These are phyloP conservation scores for Pachyuromys duprasi DNA, from an alignment of 2,797 vertebrate species.

Conservation along the genomic window DNA sequence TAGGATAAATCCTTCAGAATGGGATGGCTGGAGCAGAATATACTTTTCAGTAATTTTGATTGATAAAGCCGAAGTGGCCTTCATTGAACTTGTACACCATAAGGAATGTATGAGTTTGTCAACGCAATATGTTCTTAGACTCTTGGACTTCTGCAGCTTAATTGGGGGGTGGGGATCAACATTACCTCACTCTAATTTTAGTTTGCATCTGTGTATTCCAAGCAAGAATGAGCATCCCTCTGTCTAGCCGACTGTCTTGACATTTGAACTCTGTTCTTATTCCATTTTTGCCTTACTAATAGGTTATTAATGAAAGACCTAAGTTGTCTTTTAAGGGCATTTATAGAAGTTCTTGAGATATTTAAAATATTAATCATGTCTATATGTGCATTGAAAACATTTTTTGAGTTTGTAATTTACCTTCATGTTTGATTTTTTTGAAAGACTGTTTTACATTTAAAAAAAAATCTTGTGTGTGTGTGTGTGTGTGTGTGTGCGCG, in stretches of 20 bases:
- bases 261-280: constrained; percentile 16
- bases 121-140: not conserved
- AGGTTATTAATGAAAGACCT: not conserved
- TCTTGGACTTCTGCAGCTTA: not conserved
- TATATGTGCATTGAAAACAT: constrained; percentile 16
- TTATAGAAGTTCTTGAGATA: not conserved
- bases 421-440: not conserved
- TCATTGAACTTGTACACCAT: not conserved
- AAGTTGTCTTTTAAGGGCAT: not conserved
- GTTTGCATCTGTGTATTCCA: not conserved
- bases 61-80: not conserved
- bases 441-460: not conserved
- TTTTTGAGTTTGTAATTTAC: constrained; percentile 10
- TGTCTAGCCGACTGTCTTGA: not conserved
- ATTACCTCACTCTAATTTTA: not conserved
- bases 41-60: not conserved
- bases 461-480: not conserved
- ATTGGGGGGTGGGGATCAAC: not conserved
- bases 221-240: not conserved
- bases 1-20: not conserved
- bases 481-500: not conserved
- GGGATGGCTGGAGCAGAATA: not conserved
- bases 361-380: constrained; percentile 13
- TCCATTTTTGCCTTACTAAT: not conserved
- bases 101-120: constrained; percentile 6